Percentiles rank a stretch among this genome's conserved stretches.
Evolutionary conservation across 2,888 invertebrate genomes (phyloP).

Genomic region (Pollenia amentaria): DNA sequence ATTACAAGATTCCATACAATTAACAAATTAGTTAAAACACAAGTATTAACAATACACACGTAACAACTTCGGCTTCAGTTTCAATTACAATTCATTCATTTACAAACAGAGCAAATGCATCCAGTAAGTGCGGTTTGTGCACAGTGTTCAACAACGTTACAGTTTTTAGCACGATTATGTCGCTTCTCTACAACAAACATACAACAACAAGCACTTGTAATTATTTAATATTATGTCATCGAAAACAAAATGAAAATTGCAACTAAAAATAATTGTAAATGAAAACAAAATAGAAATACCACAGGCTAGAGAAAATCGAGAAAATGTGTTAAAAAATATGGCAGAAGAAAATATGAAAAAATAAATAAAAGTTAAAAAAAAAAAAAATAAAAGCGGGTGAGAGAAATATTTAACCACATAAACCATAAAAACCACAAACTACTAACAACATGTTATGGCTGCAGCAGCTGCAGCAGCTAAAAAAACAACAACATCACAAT

Average conservation of each 20-base stretch:
- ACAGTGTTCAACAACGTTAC: conserved; percentile 1
- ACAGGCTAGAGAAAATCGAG: conserved; percentile 29
- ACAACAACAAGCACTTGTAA: conserved; percentile 34
- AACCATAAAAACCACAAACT: conserved; percentile 63
- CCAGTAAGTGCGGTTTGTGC: background rate
- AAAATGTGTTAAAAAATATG: conserved; percentile 27
- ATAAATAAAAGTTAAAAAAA: background rate
- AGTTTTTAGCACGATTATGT: conserved; percentile 52
- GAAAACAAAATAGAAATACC: conserved; percentile 25
- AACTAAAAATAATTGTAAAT: conserved; percentile 10
- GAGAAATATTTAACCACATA: conserved; percentile 64
- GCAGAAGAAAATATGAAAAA: conserved; percentile 17
- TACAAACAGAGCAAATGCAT: background rate
- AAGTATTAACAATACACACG: conserved; percentile 28
- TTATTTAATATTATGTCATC: conserved; percentile 61
- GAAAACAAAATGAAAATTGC: conserved; percentile 42
- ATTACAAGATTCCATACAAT: conserved; percentile 47
- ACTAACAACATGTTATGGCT: conserved; percentile 55
- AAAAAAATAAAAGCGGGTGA: conserved; percentile 55
- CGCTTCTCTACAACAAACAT: conserved; percentile 40
- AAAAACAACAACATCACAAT: background rate
- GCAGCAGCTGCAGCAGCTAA: conserved; percentile 24
- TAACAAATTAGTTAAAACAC: conserved; percentile 58
- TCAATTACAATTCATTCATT: conserved; percentile 42
- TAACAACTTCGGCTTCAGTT: conserved; percentile 38